These are phyloP conservation scores for Pardosa pseudoannulata DNA, from an alignment of 2,888 invertebrate species.

Conservation along the genomic window DNA sequence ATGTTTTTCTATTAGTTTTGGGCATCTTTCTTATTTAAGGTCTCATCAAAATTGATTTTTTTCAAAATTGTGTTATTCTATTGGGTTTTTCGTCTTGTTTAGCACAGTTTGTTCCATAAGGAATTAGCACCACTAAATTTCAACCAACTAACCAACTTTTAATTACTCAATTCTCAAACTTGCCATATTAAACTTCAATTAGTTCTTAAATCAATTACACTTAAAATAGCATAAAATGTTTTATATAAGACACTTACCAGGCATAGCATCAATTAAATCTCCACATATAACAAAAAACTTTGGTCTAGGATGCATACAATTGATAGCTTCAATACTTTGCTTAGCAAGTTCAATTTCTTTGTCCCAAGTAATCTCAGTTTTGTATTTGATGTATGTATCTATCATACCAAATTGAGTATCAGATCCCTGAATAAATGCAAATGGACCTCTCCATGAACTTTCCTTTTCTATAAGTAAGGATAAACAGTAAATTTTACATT, in stretches of 20 bases:
- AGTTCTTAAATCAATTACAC: too few species aligned
- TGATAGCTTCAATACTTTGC: conserved; percentile 77
- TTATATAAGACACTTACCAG: conserved; percentile 76
- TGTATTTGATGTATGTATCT: conserved; percentile 76
- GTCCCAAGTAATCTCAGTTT: conserved; percentile 77
- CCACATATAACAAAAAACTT: conserved; percentile 80
- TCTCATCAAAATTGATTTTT: too few species aligned
- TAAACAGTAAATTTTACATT: background rate
- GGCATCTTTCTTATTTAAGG: too few species aligned
- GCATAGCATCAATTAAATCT: conserved; percentile 79
- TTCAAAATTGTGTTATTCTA: too few species aligned
- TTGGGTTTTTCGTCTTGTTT: too few species aligned
- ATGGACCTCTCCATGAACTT: conserved; percentile 78
- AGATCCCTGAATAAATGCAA: conserved; percentile 79
- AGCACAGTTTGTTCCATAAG: too few species aligned
- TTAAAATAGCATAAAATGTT: too few species aligned
- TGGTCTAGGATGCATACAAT: conserved; percentile 79
- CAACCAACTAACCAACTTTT: too few species aligned
- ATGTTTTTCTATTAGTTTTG: too few species aligned
- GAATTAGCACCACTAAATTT: too few species aligned
- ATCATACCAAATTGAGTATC: conserved; percentile 80
- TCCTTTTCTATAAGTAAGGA: conserved; percentile 75
- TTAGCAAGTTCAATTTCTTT: conserved; percentile 78
- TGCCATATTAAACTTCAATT: too few species aligned
- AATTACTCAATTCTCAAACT: too few species aligned